Percentiles rank a stretch among this genome's conserved stretches.
Conservation (phyloP, 2,888 invertebrate genomes). For the Melinaea menophilus region DNA sequence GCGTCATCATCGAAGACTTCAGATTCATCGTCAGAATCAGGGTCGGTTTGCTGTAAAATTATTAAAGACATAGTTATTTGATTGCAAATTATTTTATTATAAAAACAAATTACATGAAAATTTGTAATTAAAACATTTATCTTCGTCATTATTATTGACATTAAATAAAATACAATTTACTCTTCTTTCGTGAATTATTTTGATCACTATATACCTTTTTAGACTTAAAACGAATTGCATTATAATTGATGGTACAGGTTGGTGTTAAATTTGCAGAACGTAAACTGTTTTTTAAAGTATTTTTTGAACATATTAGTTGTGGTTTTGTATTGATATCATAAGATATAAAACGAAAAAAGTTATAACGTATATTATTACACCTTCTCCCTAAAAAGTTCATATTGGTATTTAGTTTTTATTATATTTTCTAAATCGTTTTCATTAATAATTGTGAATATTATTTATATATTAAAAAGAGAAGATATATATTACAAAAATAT, state of each 20-base stretch:
- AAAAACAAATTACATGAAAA: too few species aligned
- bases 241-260: slow-evolving; percentile 24
- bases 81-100: too few species aligned
- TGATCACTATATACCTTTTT: slow-evolving; percentile 50
- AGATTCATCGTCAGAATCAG: slow-evolving; percentile 77
- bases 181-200: too few species aligned
- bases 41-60: slow-evolving; percentile 50
- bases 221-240: slow-evolving; percentile 50
- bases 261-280: slow-evolving; percentile 33
- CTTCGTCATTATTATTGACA: too few species aligned
- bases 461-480: too few species aligned
- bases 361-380: slow-evolving; percentile 8
- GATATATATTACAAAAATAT: too few species aligned
- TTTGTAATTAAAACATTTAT: too few species aligned
- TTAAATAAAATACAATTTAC: too few species aligned
- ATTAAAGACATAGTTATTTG: not conserved
- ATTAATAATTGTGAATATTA: slow-evolving; percentile 10
- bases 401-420: not conserved
- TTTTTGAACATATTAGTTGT: slow-evolving; percentile 18
- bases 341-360: slow-evolving; percentile 13
- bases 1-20: slow-evolving; percentile 64
- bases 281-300: slow-evolving; percentile 12
- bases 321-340: slow-evolving; percentile 16
- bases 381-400: slow-evolving; percentile 27
- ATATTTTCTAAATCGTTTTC: slow-evolving; percentile 8